phyloP scores from a whole-genome alignment of 2,797 vertebrate genomes.

The Ataeniobius toweri region DNA sequence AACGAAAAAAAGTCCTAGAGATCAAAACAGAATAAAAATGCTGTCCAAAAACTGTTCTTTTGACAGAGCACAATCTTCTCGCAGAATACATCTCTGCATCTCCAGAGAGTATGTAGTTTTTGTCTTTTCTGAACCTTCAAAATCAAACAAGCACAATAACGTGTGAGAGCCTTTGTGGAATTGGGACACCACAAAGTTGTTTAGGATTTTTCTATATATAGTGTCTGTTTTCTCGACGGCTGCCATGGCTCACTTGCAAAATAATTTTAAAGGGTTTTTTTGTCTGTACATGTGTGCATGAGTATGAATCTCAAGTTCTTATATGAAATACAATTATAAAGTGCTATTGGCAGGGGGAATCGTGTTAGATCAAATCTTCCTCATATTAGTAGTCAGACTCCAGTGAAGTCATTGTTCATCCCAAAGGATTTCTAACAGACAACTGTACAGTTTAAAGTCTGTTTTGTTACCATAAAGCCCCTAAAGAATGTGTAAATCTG shows the following conservation, averaged over 20 bases:
- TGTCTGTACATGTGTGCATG: neutral
- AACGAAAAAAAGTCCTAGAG: slow-evolving; percentile 1
- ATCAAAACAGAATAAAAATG: slow-evolving; percentile 19
- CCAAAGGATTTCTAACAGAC: slow-evolving; percentile 39
- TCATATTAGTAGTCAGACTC: slow-evolving; percentile 28
- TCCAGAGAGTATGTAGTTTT: slow-evolving; percentile 39
- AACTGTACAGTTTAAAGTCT: slow-evolving; percentile 32
- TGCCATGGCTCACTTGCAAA: slow-evolving; percentile 15
- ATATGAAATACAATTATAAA: slow-evolving; percentile 28
- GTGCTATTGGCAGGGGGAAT: slow-evolving; percentile 26
- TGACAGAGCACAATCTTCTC: slow-evolving; percentile 11
- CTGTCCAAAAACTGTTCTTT: slow-evolving; percentile 30
- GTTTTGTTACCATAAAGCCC: slow-evolving; percentile 46
- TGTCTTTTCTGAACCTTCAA: slow-evolving; percentile 12
- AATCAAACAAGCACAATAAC: slow-evolving; percentile 15
- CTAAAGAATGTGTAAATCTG: slow-evolving; percentile 48
- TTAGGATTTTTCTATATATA: slow-evolving; percentile 3
- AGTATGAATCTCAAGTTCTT: slow-evolving; percentile 26
- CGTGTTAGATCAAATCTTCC: slow-evolving; percentile 41
- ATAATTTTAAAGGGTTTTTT: slow-evolving; percentile 20
- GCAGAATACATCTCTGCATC: slow-evolving; percentile 14
- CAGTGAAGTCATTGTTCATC: slow-evolving; percentile 43
- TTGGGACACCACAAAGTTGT: slow-evolving; percentile 19
- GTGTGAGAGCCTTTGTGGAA: slow-evolving; percentile 15
- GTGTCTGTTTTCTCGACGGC: slow-evolving; percentile 22